These are phyloP conservation scores for Empidonax traillii DNA, from an alignment of 2,113 vertebrate genomes.

Conservation along the genomic window DNA sequence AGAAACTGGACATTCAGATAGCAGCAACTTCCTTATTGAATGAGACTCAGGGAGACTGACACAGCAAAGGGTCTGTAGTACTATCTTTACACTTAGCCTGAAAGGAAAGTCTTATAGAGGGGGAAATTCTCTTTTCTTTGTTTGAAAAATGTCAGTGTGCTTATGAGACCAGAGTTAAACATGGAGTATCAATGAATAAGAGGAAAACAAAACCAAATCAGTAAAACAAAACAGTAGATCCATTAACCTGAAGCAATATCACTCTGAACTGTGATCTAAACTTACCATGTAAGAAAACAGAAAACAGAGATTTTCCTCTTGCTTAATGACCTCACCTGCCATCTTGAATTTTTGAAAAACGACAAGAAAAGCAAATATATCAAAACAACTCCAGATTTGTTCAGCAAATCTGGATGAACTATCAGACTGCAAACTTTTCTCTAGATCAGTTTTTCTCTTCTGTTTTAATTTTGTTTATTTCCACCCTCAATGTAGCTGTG, in stretches of 20 bases:
- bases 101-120: not conserved
- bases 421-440: not conserved
- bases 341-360: not conserved
- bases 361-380: not conserved
- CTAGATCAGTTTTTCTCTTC: not conserved
- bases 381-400: not conserved
- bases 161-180: not conserved
- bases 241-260: not conserved
- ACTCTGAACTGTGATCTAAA: not conserved
- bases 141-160: not conserved
- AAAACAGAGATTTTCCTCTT: not conserved
- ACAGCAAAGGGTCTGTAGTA: not conserved
- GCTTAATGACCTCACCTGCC: not conserved
- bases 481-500: fast-evolving
- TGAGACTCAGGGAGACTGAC: not conserved
- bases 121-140: not conserved
- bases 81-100: not conserved
- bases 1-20: not conserved
- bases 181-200: not conserved
- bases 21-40: not conserved
- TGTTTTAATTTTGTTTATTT: not conserved
- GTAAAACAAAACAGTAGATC: not conserved
- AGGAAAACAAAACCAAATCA: not conserved
- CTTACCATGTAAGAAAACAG: not conserved
- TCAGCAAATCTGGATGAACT: not conserved